Conservation (phyloP, 2,113 vertebrate genomes). For the Toxostoma redivivum region DNA sequence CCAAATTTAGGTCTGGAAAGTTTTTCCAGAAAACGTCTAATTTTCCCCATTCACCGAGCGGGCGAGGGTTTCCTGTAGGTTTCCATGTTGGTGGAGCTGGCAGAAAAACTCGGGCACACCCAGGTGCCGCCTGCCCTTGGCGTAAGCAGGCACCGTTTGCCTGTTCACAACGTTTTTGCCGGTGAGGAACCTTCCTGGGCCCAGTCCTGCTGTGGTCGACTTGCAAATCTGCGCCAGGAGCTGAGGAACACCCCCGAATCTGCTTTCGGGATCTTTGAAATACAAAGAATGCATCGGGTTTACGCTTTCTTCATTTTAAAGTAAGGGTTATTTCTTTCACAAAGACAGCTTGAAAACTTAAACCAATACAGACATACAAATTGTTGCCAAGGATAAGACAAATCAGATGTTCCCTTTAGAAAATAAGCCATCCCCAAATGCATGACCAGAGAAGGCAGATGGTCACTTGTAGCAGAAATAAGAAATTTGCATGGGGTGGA, state of each 20-base stretch:
- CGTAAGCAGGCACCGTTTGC: not conserved
- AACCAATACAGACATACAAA: not conserved
- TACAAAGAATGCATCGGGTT: not conserved
- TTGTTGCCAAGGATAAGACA: not conserved
- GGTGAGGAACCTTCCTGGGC: not conserved
- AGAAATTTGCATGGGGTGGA: not conserved
- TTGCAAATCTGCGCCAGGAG: accelerated
- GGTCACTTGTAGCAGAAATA: not conserved
- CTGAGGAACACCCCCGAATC: not conserved
- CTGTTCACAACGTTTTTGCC: accelerated
- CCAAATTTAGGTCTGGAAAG: not conserved
- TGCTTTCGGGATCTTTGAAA: not conserved
- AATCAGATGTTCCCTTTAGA: not conserved
- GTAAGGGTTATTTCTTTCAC: not conserved
- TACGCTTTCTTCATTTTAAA: not conserved
- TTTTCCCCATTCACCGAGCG: not conserved
- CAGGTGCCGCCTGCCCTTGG: not conserved
- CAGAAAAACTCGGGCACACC: not conserved
- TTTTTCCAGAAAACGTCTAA: not conserved
- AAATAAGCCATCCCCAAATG: not conserved
- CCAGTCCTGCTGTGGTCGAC: not conserved
- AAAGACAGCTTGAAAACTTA: not conserved
- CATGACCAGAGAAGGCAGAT: not conserved
- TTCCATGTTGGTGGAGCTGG: not conserved
- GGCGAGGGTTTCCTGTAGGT: not conserved